Percentiles rank a stretch among this genome's conserved stretches.
Evolutionary conservation across 2,113 vertebrate species (phyloP).

Genomic region (Diglossa brunneiventris): DNA sequence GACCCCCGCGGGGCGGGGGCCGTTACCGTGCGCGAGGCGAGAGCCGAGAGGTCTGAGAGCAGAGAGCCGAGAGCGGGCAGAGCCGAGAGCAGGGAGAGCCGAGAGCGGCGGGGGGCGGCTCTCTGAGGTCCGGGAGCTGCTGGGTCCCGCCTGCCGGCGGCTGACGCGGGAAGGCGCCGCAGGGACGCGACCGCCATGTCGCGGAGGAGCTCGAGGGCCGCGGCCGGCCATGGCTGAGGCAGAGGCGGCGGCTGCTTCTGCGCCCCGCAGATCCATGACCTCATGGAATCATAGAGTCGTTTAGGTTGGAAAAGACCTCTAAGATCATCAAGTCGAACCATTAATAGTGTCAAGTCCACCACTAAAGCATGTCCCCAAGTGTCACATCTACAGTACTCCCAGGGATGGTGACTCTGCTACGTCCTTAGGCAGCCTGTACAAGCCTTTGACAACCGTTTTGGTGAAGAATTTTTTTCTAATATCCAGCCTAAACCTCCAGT

Average conservation of each 20-base stretch:
- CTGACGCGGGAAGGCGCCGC: background rate
- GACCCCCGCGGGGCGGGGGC: background rate
- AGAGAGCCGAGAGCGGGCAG: too few species aligned
- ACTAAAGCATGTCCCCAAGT: background rate
- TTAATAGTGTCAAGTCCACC: background rate
- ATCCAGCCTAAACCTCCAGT: background rate
- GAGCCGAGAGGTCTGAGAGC: too few species aligned
- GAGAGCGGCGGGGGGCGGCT: background rate
- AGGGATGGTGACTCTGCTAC: background rate
- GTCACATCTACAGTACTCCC: too few species aligned
- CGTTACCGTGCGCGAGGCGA: background rate
- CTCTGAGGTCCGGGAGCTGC: background rate
- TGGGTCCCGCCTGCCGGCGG: too few species aligned
- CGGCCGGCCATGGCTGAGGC: background rate
- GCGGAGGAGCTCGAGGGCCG: background rate
- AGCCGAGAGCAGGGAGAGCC: too few species aligned
- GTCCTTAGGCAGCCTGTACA: background rate
- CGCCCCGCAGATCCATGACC: too few species aligned
- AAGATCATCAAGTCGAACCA: background rate
- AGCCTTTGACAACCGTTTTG: too few species aligned
- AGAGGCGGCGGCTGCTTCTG: background rate
- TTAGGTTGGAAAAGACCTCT: background rate
- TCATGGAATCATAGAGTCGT: too few species aligned
- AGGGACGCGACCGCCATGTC: background rate
- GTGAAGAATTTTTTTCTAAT: background rate